Percentiles rank a stretch among this genome's conserved stretches.
Conservation (phyloP, 2,797 vertebrate genomes). For the Alosa sapidissima region DNA sequence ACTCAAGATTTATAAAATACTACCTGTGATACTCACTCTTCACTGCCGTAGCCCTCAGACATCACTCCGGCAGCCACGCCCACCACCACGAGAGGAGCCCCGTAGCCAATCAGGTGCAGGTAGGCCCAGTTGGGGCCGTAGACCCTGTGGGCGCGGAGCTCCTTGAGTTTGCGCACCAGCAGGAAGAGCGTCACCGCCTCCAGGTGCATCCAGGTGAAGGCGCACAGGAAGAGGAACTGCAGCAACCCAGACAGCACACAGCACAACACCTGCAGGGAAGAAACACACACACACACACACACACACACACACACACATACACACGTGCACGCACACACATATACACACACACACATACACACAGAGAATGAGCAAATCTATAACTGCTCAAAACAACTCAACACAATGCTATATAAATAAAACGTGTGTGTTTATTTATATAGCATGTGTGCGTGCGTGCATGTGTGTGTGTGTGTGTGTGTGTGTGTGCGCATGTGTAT, state of each 20-base stretch:
- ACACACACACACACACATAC: neutral
- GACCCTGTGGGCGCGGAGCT: neutral
- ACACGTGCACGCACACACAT: too few species aligned
- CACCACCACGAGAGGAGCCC: neutral
- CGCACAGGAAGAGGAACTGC: neutral
- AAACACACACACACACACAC: conserved; percentile 16
- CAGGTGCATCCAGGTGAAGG: neutral
- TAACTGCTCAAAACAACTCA: too few species aligned
- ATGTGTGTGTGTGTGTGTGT: too few species aligned
- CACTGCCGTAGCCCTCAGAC: neutral
- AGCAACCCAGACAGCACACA: neutral
- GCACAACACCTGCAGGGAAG: neutral
- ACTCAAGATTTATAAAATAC: too few species aligned
- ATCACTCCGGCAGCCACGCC: neutral
- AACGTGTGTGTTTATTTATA: too few species aligned
- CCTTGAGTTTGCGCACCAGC: neutral
- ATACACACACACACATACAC: conserved; percentile 4
- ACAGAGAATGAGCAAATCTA: too few species aligned
- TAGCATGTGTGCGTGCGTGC: too few species aligned
- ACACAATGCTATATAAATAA: too few species aligned
- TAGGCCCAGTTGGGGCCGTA: neutral
- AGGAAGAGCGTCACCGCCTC: neutral
- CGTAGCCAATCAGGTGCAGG: neutral
- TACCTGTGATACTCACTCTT: neutral
- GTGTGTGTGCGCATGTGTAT: too few species aligned